Evolutionary conservation across 2,113 vertebrate species (phyloP).

Genomic region (Brachionichthys hirsutus): DNA sequence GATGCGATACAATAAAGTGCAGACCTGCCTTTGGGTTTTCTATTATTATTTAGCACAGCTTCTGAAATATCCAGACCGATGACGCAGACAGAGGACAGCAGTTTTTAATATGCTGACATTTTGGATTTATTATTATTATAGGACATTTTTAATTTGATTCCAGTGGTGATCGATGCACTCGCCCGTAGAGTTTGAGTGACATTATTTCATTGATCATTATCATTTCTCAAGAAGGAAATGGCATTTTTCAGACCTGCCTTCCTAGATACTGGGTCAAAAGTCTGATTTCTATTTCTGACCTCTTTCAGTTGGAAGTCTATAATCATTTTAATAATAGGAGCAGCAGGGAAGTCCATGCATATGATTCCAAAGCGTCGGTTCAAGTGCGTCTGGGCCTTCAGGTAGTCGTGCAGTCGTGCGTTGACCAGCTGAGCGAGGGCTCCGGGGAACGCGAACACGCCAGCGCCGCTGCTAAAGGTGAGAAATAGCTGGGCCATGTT

Average conservation of each 20-base stretch:
- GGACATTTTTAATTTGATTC: too few relatives aligned
- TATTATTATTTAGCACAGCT: too few relatives aligned
- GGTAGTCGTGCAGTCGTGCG: constrained; percentile 70
- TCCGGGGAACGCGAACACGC: constrained; percentile 78
- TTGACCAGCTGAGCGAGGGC: constrained; percentile 78
- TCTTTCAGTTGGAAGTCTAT: constrained; percentile 76
- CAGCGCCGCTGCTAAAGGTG: constrained; percentile 82
- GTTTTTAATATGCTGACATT: too few relatives aligned
- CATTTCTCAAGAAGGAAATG: constrained; percentile 15
- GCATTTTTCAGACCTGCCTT: constrained; percentile 1
- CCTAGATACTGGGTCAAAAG: background rate
- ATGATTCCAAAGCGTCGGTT: constrained; percentile 78
- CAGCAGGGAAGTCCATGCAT: constrained; percentile 82
- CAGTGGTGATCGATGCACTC: too few relatives aligned
- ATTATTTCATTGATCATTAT: background rate
- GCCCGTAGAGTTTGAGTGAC: too few relatives aligned
- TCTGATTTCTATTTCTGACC: background rate
- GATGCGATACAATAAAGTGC: too few relatives aligned
- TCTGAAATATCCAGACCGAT: too few relatives aligned
- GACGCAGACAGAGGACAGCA: too few relatives aligned
- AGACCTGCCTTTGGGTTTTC: too few relatives aligned
- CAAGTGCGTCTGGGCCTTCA: constrained; percentile 44
- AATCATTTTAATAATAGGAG: constrained; percentile 75
- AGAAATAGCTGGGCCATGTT: constrained; percentile 75
- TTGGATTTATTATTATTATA: too few relatives aligned